These are phyloP conservation scores for Ochropacha duplaris DNA, from an alignment of 2,888 invertebrate species.

Conservation along the genomic window DNA sequence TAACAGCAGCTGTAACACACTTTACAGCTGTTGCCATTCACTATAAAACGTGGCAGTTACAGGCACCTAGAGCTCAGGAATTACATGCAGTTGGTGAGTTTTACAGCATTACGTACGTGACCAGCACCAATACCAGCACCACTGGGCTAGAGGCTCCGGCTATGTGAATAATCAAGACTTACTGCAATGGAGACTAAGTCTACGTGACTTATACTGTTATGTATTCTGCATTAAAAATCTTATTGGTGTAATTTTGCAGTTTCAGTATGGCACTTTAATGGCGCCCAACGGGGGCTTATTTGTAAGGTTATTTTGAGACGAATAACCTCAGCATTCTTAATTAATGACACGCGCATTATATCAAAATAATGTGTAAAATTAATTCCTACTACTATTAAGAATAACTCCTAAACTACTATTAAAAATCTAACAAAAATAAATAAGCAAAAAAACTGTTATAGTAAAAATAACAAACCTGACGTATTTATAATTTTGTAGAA, in stretches of 20 bases:
- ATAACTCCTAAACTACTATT: too few relatives aligned
- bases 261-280: neutral
- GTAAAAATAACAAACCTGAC: too few relatives aligned
- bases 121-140: neutral
- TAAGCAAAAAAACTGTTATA: too few relatives aligned
- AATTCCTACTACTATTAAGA: too few relatives aligned
- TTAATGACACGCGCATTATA: too few relatives aligned
- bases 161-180: neutral
- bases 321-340: too few relatives aligned
- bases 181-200: neutral
- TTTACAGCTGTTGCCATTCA: slow-evolving; percentile 26
- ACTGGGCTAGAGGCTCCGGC: neutral
- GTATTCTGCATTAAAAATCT: neutral
- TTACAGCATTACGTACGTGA: slow-evolving; percentile 23
- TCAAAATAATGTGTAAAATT: too few relatives aligned
- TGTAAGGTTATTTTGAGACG: too few relatives aligned
- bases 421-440: too few relatives aligned
- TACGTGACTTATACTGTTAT: neutral
- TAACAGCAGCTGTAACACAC: slow-evolving; percentile 16
- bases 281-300: too few relatives aligned
- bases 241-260: neutral
- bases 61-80: slow-evolving; percentile 15
- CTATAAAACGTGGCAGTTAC: slow-evolving; percentile 25
- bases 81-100: slow-evolving; percentile 15
- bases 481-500: too few relatives aligned